Evolutionary conservation across 2,888 invertebrate species (phyloP).

Genomic region (Pseudococcus viburni): DNA sequence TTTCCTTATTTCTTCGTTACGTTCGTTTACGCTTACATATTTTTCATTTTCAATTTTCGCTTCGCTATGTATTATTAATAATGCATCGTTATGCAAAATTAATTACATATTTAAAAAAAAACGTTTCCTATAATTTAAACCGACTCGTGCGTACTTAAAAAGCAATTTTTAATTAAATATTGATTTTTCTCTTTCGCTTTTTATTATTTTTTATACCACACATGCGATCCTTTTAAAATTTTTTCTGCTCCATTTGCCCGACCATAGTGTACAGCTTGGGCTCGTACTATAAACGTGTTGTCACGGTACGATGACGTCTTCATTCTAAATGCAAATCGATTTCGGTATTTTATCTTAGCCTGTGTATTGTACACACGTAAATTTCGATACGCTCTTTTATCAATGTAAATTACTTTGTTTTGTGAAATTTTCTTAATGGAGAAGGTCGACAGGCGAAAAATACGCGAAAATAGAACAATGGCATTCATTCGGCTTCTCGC

Average conservation of each 20-base stretch:
- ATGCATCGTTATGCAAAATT: slow-evolving; percentile 27
- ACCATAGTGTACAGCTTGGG: background rate
- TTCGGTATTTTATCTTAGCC: slow-evolving; percentile 12
- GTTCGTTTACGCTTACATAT: background rate
- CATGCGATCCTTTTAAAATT: slow-evolving; percentile 36
- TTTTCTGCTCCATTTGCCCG: background rate
- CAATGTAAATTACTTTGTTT: slow-evolving; percentile 33
- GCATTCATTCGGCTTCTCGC: background rate
- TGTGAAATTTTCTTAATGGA: slow-evolving; percentile 37
- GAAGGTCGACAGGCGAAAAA: slow-evolving; percentile 11
- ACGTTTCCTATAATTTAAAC: slow-evolving; percentile 29
- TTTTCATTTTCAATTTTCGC: slow-evolving; percentile 21
- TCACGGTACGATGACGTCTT: slow-evolving; percentile 33
- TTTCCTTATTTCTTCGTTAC: slow-evolving; percentile 3
- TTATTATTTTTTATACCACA: background rate
- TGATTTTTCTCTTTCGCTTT: slow-evolving; percentile 19
- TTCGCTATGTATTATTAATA: background rate
- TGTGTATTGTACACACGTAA: slow-evolving; percentile 1
- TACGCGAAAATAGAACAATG: background rate
- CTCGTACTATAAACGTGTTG: background rate
- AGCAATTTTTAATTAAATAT: slow-evolving; percentile 45
- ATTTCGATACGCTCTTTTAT: slow-evolving; percentile 45
- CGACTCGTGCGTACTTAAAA: background rate
- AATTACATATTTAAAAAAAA: slow-evolving; percentile 28
- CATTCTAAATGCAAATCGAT: slow-evolving; percentile 41